phyloP scores from a whole-genome alignment of 2,113 vertebrate species.

The Microcebus jonahi region DNA sequence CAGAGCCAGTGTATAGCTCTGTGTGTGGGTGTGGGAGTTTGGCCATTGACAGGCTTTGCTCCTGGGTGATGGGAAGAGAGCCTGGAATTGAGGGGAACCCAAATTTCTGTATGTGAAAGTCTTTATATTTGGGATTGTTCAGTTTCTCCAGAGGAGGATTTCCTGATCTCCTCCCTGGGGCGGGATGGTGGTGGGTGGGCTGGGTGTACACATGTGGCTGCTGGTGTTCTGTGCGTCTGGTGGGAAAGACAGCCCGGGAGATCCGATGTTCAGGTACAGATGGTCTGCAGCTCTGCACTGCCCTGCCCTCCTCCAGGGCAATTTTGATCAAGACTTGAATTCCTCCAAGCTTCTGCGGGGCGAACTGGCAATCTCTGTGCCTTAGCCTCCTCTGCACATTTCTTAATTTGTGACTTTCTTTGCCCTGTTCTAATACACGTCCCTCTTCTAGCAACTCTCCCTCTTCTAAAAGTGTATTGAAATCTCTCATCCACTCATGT shows the following conservation, averaged over 20 bases:
- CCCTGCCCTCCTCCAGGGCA: background rate
- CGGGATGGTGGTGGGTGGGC: background rate
- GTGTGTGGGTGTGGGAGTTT: background rate
- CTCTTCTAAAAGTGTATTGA: background rate
- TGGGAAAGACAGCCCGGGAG: background rate
- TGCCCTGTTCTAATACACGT: background rate
- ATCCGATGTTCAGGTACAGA: background rate
- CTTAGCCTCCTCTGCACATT: background rate
- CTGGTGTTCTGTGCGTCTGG: background rate
- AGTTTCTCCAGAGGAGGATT: background rate
- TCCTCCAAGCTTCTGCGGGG: background rate
- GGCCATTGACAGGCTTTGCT: background rate
- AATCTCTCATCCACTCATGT: background rate
- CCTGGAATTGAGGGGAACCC: background rate
- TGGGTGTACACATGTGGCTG: background rate
- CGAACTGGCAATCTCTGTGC: background rate
- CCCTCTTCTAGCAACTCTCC: background rate
- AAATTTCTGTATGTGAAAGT: background rate
- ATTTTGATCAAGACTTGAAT: background rate
- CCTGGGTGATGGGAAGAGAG: background rate
- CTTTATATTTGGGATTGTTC: background rate
- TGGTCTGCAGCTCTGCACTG: background rate
- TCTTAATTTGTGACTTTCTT: background rate
- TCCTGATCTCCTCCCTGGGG: background rate
- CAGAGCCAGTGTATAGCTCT: background rate